phyloP scores from a whole-genome alignment of 2,888 invertebrate genomes.

The Pseudococcus longispinus region DNA sequence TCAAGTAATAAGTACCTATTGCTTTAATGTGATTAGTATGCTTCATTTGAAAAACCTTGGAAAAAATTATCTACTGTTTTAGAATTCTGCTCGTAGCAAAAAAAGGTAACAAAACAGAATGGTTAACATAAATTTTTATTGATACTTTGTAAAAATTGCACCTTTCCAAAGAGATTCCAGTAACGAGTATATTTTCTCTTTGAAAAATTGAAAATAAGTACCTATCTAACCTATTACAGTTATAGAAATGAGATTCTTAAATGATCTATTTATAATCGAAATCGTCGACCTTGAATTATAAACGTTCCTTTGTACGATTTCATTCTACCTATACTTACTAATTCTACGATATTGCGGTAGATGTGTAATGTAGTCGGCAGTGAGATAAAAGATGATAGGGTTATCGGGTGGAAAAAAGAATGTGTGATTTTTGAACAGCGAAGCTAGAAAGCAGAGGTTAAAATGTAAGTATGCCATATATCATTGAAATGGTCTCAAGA shows the following conservation, averaged over 20 bases:
- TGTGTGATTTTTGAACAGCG: not conserved
- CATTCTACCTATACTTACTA: not conserved
- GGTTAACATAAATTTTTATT: not conserved
- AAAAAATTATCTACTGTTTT: too few relatives aligned
- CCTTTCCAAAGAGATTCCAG: not conserved
- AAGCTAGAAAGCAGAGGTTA: slow-evolving; percentile 16
- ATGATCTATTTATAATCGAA: too few relatives aligned
- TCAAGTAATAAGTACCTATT: too few relatives aligned
- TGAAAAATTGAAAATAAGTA: too few relatives aligned
- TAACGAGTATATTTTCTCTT: too few relatives aligned
- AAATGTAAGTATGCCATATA: slow-evolving; percentile 47
- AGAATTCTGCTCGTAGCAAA: not conserved
- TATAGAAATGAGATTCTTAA: too few relatives aligned
- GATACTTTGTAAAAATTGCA: not conserved
- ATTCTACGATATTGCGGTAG: not conserved
- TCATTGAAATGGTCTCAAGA: slow-evolving; percentile 44
- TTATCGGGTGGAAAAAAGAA: not conserved
- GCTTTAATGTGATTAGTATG: too few relatives aligned
- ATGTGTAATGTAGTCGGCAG: not conserved
- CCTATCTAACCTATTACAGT: too few relatives aligned
- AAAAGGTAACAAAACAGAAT: not conserved
- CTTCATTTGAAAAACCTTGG: too few relatives aligned
- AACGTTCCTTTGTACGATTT: not conserved
- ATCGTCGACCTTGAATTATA: too few relatives aligned
- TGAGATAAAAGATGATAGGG: not conserved